phyloP scores from a whole-genome alignment of 2,797 vertebrate species.

The Schizothorax lantsangensis region DNA sequence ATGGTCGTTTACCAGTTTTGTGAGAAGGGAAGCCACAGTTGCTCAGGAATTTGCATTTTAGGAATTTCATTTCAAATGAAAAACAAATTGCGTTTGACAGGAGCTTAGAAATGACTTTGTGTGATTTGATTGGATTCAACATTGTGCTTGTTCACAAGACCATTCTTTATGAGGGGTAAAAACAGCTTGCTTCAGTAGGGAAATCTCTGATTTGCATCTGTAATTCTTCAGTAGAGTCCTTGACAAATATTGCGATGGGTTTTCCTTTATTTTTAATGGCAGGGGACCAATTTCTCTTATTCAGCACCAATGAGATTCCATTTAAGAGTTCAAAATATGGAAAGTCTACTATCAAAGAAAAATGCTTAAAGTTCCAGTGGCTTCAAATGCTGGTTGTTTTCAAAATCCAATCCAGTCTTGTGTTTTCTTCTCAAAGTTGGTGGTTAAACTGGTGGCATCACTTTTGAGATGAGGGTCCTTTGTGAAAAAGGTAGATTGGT shows the following conservation, averaged over 20 bases:
- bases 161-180: not conserved
- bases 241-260: not conserved
- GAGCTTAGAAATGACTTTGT: not conserved
- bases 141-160: not conserved
- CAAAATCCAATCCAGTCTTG: not conserved
- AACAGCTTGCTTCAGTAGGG: not conserved
- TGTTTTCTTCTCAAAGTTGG: not conserved
- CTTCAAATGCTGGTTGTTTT: conserved; percentile 37
- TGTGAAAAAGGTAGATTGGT: conserved; percentile 89
- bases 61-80: not conserved
- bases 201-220: not conserved
- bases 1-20: not conserved
- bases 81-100: not conserved
- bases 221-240: not conserved
- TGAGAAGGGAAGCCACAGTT: not conserved
- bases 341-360: not conserved
- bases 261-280: not conserved
- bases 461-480: conserved; percentile 71
- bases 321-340: conserved; percentile 17
- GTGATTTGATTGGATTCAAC: not conserved
- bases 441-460: conserved; percentile 4
- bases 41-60: not conserved
- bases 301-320: conserved; percentile 33
- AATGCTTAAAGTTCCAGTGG: not conserved
- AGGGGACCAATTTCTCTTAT: not conserved